These are phyloP conservation scores for Lepidothrix coronata DNA, from an alignment of 2,113 vertebrate genomes.

Conservation along the genomic window DNA sequence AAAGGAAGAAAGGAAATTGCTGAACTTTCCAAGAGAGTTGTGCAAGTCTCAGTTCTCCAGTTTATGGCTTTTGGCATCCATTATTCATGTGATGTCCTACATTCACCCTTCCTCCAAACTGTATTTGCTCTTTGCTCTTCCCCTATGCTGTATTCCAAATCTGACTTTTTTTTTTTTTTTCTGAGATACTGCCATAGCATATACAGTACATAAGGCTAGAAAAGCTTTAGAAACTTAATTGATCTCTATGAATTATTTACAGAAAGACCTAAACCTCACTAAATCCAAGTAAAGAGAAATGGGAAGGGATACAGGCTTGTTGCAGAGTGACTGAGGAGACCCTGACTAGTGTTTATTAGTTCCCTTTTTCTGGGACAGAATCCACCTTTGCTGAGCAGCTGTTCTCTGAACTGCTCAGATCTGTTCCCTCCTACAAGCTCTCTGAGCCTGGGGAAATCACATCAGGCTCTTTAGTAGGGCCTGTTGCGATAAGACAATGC, in stretches of 20 bases:
- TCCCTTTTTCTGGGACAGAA: background rate
- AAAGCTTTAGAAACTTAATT: background rate
- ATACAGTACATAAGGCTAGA: background rate
- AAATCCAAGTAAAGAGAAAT: background rate
- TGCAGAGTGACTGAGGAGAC: background rate
- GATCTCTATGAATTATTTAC: background rate
- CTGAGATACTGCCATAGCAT: background rate
- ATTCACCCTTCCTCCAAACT: background rate
- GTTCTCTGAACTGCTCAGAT: background rate
- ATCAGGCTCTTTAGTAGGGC: background rate
- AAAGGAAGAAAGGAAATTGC: background rate
- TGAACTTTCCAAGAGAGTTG: background rate
- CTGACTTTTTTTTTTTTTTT: background rate
- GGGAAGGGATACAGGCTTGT: background rate
- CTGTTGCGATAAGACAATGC: rapidly evolving
- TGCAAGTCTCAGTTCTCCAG: background rate
- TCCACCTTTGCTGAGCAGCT: background rate
- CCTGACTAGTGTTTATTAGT: background rate
- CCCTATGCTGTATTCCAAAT: background rate
- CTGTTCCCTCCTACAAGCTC: background rate
- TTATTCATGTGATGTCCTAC: background rate
- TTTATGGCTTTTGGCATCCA: background rate
- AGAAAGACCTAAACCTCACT: background rate
- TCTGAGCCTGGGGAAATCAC: background rate
- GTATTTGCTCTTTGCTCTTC: background rate